Percentiles rank a stretch among this genome's conserved stretches.
phyloP scores from a whole-genome alignment of 2,113 vertebrate genomes.

The Brienomyrus brachyistius region DNA sequence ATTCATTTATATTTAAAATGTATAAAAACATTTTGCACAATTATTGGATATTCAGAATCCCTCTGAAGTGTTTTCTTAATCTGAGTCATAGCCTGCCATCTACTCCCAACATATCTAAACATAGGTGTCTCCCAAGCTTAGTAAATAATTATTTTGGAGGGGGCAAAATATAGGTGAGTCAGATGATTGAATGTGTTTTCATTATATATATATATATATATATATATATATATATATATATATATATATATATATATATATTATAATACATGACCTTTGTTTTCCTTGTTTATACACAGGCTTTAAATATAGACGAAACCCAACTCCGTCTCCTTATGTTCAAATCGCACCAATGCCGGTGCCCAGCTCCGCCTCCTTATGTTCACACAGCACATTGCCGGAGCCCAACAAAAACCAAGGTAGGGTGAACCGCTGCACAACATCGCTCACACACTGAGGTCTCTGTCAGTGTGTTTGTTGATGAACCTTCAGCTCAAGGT shows the following conservation, averaged over 20 bases:
- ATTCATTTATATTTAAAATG: not conserved
- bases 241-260: too few species aligned
- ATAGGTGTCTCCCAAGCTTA: not conserved
- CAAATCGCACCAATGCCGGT: not conserved
- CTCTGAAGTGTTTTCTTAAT: not conserved
- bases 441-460: not conserved
- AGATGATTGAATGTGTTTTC: not conserved
- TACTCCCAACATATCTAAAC: not conserved
- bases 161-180: not conserved
- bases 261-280: not conserved
- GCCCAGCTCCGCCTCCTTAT: too few species aligned
- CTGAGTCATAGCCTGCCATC: not conserved
- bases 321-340: not conserved
- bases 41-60: not conserved
- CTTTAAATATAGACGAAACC: not conserved
- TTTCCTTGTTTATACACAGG: not conserved
- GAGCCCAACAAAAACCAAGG: not conserved
- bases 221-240: not conserved
- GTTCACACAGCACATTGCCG: not conserved
- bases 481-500: not conserved
- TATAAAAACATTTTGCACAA: not conserved
- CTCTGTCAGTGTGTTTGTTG: not conserved
- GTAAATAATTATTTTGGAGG: not conserved
- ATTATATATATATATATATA: not conserved
- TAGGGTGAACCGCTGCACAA: not conserved